phyloP scores from a whole-genome alignment of 2,113 vertebrate genomes.

The Indicator maculatus region DNA sequence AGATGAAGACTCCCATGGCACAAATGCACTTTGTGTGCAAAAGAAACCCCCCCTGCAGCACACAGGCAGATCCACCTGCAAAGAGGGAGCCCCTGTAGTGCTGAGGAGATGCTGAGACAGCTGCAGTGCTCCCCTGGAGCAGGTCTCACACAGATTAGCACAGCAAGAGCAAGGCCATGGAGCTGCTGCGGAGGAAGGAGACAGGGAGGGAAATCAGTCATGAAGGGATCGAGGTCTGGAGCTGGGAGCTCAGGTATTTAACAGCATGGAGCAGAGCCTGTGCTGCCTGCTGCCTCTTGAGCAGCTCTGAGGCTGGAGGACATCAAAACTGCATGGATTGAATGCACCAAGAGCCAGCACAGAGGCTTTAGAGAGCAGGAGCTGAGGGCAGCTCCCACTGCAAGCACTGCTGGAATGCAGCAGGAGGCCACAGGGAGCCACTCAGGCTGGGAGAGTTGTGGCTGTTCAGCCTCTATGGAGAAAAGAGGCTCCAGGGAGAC shows the following conservation, averaged over 20 bases:
- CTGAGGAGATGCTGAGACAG: neutral
- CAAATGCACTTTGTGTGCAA: neutral
- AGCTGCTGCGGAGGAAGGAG: rapidly evolving
- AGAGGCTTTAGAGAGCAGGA: neutral
- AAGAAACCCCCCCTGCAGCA: neutral
- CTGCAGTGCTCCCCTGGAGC: neutral
- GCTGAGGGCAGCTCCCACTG: rapidly evolving
- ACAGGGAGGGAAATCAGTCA: neutral
- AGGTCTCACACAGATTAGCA: neutral
- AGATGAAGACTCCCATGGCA: neutral
- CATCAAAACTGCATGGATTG: constrained; percentile 1
- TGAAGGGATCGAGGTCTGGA: neutral
- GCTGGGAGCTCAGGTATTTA: neutral
- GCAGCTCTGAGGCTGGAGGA: neutral
- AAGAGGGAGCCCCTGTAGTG: neutral
- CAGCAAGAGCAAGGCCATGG: neutral
- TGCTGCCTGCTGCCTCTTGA: neutral
- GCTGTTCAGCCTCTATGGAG: too few relatives aligned
- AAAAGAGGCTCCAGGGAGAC: too few relatives aligned
- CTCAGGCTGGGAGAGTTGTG: too few relatives aligned
- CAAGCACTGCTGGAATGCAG: rapidly evolving
- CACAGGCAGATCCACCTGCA: rapidly evolving
- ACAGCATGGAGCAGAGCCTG: neutral
- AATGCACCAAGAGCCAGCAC: rapidly evolving
- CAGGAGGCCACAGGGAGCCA: neutral